Evolutionary conservation across 2,888 invertebrate species (phyloP).

Genomic region (Caradrina clavipalpis): DNA sequence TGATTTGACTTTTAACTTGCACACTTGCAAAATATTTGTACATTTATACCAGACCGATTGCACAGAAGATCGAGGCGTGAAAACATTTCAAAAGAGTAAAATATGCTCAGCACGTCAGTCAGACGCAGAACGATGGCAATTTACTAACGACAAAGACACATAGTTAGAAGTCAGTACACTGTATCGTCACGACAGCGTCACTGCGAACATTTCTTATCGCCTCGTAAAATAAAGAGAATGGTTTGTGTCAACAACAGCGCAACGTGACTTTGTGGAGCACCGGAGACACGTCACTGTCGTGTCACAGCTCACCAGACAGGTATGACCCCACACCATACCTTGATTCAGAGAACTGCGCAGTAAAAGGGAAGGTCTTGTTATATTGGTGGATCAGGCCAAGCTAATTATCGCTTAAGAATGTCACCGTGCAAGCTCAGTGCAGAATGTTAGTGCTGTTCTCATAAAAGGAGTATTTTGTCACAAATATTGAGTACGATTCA

Average conservation of each 20-base stretch:
- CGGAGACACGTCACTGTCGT: conserved; percentile 28
- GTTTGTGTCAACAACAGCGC: conserved; percentile 65
- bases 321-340: neutral
- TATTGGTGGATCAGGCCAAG: conserved; percentile 44
- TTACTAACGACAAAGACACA: conserved; percentile 52
- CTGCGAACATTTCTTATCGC: conserved; percentile 59
- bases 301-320: conserved; percentile 24
- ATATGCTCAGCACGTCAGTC: conserved; percentile 43
- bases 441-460: conserved; percentile 42
- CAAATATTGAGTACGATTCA: conserved; percentile 23
- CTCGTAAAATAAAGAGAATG: conserved; percentile 63
- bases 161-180: conserved; percentile 45
- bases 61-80: conserved; percentile 30
- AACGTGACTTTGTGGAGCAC: conserved; percentile 43
- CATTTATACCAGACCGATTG: conserved; percentile 10
- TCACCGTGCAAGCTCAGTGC: conserved; percentile 46
- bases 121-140: conserved; percentile 42
- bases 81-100: conserved; percentile 51
- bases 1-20: neutral
- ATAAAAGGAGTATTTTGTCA: conserved; percentile 43
- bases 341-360: neutral
- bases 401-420: conserved; percentile 66
- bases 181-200: conserved; percentile 49
- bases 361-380: conserved; percentile 44
- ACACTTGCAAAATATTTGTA: neutral